Percentiles rank a stretch among this genome's conserved stretches.
Conservation (phyloP, 1,140 invertebrate genomes). For the Pinna nobilis region DNA sequence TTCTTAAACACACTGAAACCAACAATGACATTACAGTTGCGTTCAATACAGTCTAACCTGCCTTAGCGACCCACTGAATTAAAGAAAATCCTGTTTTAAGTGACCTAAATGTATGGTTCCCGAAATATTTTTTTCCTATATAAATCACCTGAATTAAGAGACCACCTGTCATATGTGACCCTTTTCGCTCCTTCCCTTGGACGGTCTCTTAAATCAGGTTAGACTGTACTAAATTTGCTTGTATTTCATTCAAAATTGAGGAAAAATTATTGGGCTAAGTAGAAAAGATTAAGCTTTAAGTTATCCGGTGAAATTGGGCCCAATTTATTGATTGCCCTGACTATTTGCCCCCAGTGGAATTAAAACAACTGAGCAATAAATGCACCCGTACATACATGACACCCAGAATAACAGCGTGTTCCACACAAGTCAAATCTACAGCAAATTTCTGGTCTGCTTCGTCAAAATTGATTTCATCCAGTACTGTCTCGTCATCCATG, state of each 20-base stretch:
- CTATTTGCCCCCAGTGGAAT: neutral
- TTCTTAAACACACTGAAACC: neutral
- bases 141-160: no score
- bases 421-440: slow-evolving; percentile 80
- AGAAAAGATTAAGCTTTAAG: neutral
- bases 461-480: slow-evolving; percentile 85
- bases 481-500: slow-evolving; percentile 88
- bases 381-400: slow-evolving; percentile 79
- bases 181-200: no score
- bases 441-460: slow-evolving; percentile 78
- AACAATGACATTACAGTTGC: neutral
- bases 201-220: no score
- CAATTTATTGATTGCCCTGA: neutral
- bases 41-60: no score
- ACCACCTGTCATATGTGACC: no score
- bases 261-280: no score
- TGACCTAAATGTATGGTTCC: no score
- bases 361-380: neutral
- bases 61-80: no score
- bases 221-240: no score
- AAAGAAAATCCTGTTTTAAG: no score
- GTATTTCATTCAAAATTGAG: no score
- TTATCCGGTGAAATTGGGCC: neutral
- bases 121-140: no score
- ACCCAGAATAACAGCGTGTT: slow-evolving; percentile 87